Evolutionary conservation across 2,113 vertebrate species (phyloP), one percentile per base, ranked within the genome.

Genomic region (Nestor notabilis): DNA sequence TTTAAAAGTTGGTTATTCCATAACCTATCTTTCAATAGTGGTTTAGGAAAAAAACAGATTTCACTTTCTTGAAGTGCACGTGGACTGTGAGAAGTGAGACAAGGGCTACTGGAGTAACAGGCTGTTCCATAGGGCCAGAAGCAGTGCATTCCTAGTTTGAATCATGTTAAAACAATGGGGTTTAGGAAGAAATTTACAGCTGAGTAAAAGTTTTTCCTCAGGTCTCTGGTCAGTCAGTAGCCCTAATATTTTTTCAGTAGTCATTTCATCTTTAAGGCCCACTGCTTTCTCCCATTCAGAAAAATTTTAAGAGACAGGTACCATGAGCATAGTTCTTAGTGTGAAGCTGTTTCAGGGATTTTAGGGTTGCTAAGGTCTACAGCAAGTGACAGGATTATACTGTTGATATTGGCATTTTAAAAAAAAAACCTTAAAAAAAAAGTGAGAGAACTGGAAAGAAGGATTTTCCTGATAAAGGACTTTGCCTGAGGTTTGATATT

Each of bases 1-100:
- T 95, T 94, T 95, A 35, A 82, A 96, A 96, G 81, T 96, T 89
- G 78, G 80, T 84, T 96, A 94, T 94, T 96, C 58, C 61, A 92
- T 78, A 96, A 76, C 74, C 77, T 93, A 79, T 71, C 81, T 89
- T 95, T 93, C 92, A 69, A 46, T 93, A 89, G 66, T 70, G 43
- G 13, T 83, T 94, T 39, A 89, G 81, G 46, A 65, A 94, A 88
- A 91, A 94, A 79, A 80, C 21, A 93, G 70, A 74, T 84, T 85
- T 86, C 41, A 24, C n/a, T 91, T 83, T 70, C 68, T 85, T 25
- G 0, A 61, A 69, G 58, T 61, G 27, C 10, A 31, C 20, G 6
- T 82, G 29, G 2, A 27, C 41, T 87, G 74, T 4, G 28, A 84
- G 55, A 60, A 81, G 35, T 7, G 15, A 92, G 50, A 85, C 70